Conservation (phyloP, 2,797 vertebrate genomes). For the Nyctibius grandis region DNA sequence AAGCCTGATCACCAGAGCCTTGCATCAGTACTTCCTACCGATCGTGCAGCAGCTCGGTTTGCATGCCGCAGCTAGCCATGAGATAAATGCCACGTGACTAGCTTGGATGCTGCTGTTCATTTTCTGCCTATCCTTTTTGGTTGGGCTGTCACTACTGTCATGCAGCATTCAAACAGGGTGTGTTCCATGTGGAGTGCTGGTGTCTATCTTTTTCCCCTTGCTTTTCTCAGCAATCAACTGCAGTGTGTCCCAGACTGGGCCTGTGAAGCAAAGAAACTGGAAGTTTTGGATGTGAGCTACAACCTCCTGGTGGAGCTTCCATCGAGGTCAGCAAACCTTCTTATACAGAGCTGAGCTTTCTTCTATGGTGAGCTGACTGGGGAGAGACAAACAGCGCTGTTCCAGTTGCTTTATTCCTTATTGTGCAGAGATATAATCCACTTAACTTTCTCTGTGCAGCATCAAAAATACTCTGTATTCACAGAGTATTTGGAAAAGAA, state of each 20-base stretch:
- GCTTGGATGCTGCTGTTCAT: neutral
- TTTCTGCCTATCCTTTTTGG: neutral
- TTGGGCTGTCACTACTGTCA: neutral
- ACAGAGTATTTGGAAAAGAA: neutral
- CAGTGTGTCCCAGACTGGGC: constrained; percentile 92
- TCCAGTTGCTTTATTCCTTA: neutral
- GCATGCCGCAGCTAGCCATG: neutral
- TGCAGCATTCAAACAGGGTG: neutral
- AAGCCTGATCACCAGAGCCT: neutral
- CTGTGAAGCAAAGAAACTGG: constrained; percentile 93
- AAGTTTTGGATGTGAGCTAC: constrained; percentile 87
- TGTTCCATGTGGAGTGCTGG: neutral
- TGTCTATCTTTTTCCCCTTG: neutral
- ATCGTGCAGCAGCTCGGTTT: neutral
- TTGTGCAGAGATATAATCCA: neutral
- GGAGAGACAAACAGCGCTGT: neutral
- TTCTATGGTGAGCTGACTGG: neutral
- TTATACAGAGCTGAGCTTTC: neutral
- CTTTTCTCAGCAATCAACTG: constrained; percentile 86
- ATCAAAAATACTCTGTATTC: neutral
- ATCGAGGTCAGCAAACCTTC: constrained; percentile 76
- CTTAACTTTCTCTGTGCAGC: neutral
- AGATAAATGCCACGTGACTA: neutral
- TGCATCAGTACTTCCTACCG: neutral
- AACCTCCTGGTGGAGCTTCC: constrained; percentile 90